phyloP scores from a whole-genome alignment of 2,888 invertebrate genomes.

The Deroplatys truncata region DNA sequence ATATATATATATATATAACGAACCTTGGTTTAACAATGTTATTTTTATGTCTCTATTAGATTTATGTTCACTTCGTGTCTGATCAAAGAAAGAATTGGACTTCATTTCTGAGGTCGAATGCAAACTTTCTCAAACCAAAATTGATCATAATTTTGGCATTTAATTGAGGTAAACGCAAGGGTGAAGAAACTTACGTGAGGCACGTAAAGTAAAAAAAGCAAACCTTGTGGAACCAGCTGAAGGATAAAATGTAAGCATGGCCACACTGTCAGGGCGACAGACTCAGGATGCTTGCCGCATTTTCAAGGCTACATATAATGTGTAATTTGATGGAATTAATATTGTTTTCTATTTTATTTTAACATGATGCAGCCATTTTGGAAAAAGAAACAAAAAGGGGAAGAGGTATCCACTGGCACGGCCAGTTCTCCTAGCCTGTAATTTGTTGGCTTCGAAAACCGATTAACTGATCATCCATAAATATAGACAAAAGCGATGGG shows the following conservation, averaged over 20 bases:
- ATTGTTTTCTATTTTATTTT: constrained; percentile 12
- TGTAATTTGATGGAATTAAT: constrained; percentile 8
- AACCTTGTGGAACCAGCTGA: not conserved
- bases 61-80: no score
- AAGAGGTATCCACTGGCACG: not conserved
- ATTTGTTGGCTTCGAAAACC: constrained; percentile 2
- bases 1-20: no score
- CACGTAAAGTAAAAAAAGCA: not conserved
- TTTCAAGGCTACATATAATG: constrained; percentile 6
- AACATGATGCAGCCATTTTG: constrained; percentile 3
- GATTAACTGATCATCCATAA: constrained; percentile 4
- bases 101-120: not conserved
- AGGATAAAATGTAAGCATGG: not conserved
- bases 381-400: not conserved
- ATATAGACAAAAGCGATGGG: not conserved
- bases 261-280: not conserved
- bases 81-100: no score
- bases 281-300: not conserved
- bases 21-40: no score
- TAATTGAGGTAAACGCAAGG: not conserved
- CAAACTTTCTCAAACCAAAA: not conserved
- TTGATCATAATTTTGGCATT: not conserved
- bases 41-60: no score
- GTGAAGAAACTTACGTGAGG: not conserved
- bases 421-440: not conserved